phyloP scores from a whole-genome alignment of 2,797 vertebrate genomes.

The Acanthurus tractus region DNA sequence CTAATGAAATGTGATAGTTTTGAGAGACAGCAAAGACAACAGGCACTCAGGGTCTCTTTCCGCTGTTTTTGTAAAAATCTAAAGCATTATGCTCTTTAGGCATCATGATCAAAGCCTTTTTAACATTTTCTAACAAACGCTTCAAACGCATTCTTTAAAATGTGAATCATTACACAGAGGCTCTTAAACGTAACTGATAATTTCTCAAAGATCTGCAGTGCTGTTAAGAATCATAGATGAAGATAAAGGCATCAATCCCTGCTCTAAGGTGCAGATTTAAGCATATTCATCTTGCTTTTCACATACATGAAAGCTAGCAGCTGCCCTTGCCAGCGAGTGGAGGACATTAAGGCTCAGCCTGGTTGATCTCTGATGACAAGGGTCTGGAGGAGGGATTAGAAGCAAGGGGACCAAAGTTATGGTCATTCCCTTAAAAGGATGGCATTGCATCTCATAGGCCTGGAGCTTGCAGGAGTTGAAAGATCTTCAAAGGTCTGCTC shows the following conservation, averaged over 20 bases:
- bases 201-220: constrained; percentile 64
- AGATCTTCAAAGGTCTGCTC: constrained; percentile 76
- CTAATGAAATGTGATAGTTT: constrained; percentile 81
- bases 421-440: constrained; percentile 81
- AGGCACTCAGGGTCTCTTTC: constrained; percentile 64
- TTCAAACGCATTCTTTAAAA: constrained; percentile 75
- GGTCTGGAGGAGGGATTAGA: constrained; percentile 83
- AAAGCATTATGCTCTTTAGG: constrained; percentile 71
- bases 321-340: constrained; percentile 77
- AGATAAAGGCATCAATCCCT: constrained; percentile 64
- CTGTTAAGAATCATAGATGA: constrained; percentile 51
- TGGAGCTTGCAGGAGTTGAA: constrained; percentile 75
- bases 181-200: constrained; percentile 57
- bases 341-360: constrained; percentile 78
- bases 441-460: constrained; percentile 74
- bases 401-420: constrained; percentile 72
- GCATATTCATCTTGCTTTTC: constrained; percentile 77
- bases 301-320: constrained; percentile 75
- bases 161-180: constrained; percentile 63
- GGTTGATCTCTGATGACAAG: constrained; percentile 84
- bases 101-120: constrained; percentile 77
- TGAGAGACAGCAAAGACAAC: constrained; percentile 74
- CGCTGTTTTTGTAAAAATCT: constrained; percentile 66
- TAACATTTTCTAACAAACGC: constrained; percentile 68
- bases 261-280: constrained; percentile 65